These are phyloP conservation scores for Clistopyga incitator DNA, from an alignment of 2,888 invertebrate species.

Conservation along the genomic window DNA sequence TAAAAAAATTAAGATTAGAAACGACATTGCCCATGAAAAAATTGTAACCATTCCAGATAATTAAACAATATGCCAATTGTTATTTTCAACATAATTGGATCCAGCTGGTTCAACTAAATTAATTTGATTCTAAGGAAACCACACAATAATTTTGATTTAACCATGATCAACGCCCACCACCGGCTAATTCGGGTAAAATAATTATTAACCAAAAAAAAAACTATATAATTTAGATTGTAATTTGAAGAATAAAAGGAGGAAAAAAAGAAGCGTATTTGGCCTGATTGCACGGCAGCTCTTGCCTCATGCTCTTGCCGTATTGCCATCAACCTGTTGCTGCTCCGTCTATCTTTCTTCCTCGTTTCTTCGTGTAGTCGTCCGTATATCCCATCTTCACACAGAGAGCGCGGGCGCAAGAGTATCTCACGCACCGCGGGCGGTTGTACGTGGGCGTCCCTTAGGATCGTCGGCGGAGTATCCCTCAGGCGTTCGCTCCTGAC, in stretches of 20 bases:
- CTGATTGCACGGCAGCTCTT: background rate
- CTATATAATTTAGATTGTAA: background rate
- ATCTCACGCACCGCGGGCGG: constrained; percentile 56
- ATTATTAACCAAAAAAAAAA: background rate
- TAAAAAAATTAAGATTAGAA: too few species aligned
- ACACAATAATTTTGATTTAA: background rate
- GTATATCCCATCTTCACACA: constrained; percentile 33
- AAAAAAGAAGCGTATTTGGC: background rate
- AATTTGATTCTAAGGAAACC: background rate
- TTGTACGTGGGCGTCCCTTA: constrained; percentile 53
- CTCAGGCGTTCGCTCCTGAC: constrained; percentile 46
- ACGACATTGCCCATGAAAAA: too few species aligned
- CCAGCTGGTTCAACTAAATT: background rate
- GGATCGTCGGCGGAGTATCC: constrained; percentile 40
- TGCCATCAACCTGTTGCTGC: constrained; percentile 52
- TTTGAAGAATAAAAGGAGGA: background rate
- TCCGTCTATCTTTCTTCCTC: constrained; percentile 9
- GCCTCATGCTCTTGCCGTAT: background rate
- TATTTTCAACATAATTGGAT: too few species aligned
- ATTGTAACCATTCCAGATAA: too few species aligned
- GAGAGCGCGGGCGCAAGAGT: constrained; percentile 28
- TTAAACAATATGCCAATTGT: too few species aligned
- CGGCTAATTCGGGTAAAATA: background rate
- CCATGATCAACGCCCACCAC: background rate
- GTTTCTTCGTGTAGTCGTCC: constrained; percentile 22